Evolutionary conservation across 2,888 invertebrate genomes (phyloP).

Genomic region (Diplazon laetatorius): DNA sequence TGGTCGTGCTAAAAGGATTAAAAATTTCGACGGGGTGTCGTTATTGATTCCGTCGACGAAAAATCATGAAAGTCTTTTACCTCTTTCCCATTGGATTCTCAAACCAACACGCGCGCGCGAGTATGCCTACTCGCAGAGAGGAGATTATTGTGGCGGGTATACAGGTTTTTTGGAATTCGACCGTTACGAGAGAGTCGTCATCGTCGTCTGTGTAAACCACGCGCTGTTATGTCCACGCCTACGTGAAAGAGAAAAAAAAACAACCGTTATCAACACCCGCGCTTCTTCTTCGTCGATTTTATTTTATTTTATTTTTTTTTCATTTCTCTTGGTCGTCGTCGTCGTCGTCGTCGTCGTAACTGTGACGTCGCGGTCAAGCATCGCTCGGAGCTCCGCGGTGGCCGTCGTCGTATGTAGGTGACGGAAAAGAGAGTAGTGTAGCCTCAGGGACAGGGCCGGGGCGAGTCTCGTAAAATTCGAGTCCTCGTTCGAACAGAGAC

Average conservation of each 20-base stretch:
- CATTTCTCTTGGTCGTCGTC: background rate
- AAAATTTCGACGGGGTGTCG: conserved; percentile 13
- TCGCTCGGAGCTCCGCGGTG: background rate
- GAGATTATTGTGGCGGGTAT: conserved; percentile 5
- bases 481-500: conserved; percentile 37
- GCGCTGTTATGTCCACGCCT: conserved; percentile 53
- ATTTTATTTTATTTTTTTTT: too few relatives aligned
- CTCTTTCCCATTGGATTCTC: background rate
- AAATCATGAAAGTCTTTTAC: conserved; percentile 22
- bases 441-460: background rate
- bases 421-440: background rate
- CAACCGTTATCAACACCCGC: conserved; percentile 47
- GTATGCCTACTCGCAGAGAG: background rate
- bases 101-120: background rate
- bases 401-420: background rate
- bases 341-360: conserved; percentile 27
- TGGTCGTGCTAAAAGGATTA: background rate
- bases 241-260: conserved; percentile 40
- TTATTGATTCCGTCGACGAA: conserved; percentile 2
- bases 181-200: conserved; percentile 43
- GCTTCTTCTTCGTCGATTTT: conserved; percentile 18
- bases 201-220: background rate
- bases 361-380: conserved; percentile 41
- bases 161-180: conserved; percentile 69
- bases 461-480: conserved; percentile 56